phyloP scores from a whole-genome alignment of 2,797 vertebrate genomes.

The Microhierax caerulescens region DNA sequence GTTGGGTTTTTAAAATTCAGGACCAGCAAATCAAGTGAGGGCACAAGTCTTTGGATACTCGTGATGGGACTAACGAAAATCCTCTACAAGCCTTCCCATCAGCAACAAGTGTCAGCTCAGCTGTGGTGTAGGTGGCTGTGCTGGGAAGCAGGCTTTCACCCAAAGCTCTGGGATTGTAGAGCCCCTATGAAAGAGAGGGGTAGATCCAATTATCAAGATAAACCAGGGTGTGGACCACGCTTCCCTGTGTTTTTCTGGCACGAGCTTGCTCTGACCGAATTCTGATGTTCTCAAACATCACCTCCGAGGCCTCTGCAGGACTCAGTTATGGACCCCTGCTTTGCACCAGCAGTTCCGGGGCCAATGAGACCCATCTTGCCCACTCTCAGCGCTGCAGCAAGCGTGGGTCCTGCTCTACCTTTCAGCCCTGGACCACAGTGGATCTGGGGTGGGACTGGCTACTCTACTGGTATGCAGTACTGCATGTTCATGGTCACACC shows the following conservation, averaged over 20 bases:
- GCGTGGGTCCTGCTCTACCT: rapidly evolving
- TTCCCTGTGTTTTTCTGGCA: neutral
- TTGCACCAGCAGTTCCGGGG: rapidly evolving
- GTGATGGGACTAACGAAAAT: neutral
- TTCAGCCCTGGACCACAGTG: no score
- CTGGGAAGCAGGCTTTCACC: neutral
- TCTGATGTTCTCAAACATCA: neutral
- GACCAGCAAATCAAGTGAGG: neutral
- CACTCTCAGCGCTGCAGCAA: rapidly evolving
- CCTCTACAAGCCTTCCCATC: neutral
- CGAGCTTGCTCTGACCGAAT: neutral
- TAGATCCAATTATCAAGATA: neutral
- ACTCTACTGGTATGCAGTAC: rapidly evolving
- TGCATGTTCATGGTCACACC: rapidly evolving
- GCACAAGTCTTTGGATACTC: neutral
- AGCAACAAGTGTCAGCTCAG: neutral
- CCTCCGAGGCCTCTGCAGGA: neutral
- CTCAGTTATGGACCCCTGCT: neutral
- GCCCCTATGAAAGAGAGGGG: neutral
- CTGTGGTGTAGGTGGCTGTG: no score
- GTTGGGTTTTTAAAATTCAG: neutral
- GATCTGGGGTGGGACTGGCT: rapidly evolving
- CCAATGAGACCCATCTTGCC: rapidly evolving
- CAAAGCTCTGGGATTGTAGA: neutral
- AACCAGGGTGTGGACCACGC: neutral